Evolutionary conservation across 2,113 vertebrate species (phyloP).

Genomic region (Ascaphus truei): DNA sequence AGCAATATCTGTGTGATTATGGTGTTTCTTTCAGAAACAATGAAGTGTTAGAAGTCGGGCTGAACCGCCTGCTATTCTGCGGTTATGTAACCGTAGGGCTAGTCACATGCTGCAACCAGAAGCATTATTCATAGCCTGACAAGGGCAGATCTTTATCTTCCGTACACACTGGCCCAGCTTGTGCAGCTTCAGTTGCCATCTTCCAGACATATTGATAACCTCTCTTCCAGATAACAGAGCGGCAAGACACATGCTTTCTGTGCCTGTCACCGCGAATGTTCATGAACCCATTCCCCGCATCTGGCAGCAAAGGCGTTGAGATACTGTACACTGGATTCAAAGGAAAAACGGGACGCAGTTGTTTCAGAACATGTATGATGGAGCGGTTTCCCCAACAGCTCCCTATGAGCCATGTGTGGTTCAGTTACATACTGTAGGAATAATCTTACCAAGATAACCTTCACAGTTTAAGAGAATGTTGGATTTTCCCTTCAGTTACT

Average conservation of each 20-base stretch:
- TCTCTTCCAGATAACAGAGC: constrained; percentile 35
- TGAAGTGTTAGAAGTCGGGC: neutral
- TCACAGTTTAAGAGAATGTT: no score
- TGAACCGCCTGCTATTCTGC: constrained; percentile 58
- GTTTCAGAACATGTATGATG: no score
- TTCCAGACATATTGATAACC: constrained; percentile 66
- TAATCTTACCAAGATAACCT: no score
- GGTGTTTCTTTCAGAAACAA: neutral
- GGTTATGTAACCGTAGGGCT: constrained; percentile 47
- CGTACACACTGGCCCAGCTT: constrained; percentile 61
- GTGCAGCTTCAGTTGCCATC: constrained; percentile 58
- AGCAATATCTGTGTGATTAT: neutral
- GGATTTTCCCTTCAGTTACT: no score
- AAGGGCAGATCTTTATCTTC: constrained; percentile 45
- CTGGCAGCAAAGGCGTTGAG: no score
- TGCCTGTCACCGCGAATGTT: neutral
- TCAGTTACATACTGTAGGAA: no score
- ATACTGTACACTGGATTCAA: no score
- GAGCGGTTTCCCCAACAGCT: no score
- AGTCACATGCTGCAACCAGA: constrained; percentile 52
- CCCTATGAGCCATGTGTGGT: no score
- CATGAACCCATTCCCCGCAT: no score
- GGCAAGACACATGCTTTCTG: neutral
- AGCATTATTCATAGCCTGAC: constrained; percentile 53
- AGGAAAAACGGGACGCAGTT: no score